phyloP scores from a whole-genome alignment of 64 coral and sea anemone genomes.

The Catalaphyllia jardinei region DNA sequence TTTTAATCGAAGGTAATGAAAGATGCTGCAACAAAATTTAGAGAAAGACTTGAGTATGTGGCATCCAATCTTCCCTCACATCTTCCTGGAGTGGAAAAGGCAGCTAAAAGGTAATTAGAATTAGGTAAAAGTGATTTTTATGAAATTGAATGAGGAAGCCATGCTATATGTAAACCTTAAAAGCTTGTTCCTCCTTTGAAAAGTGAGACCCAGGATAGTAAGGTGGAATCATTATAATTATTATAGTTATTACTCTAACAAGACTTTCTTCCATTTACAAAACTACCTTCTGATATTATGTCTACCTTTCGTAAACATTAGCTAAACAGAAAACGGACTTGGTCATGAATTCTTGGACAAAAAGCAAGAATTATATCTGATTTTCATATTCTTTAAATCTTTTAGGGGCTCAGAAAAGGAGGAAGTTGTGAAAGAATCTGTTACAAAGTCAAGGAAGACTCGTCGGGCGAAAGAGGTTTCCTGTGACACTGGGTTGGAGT shows the following conservation, averaged over 20 bases:
- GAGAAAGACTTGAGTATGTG: constrained; percentile 62
- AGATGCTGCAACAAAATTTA: constrained; percentile 48
- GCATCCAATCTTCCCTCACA: constrained; percentile 70
- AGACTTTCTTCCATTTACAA: no score
- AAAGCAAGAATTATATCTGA: background rate
- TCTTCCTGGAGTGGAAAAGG: constrained; percentile 57
- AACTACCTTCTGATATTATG: no score
- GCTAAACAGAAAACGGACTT: background rate
- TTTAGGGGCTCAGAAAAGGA: background rate
- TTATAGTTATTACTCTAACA: no score
- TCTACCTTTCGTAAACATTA: background rate
- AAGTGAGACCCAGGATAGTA: no score
- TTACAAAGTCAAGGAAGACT: constrained; percentile 2
- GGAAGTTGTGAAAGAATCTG: background rate
- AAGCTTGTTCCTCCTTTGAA: no score
- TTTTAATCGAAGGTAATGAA: constrained; percentile 54
- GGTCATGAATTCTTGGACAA: background rate
- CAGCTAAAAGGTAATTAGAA: constrained; percentile 26
- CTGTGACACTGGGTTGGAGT: background rate
- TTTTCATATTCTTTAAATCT: background rate
- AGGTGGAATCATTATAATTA: no score
- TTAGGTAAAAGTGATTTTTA: background rate
- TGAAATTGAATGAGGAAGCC: no score
- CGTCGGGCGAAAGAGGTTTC: constrained; percentile 3
- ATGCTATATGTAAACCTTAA: no score